Percentiles rank a stretch among this genome's conserved stretches.
Conservation (phyloP, 1,140 invertebrate species). For the Diorhabda carinulata region DNA sequence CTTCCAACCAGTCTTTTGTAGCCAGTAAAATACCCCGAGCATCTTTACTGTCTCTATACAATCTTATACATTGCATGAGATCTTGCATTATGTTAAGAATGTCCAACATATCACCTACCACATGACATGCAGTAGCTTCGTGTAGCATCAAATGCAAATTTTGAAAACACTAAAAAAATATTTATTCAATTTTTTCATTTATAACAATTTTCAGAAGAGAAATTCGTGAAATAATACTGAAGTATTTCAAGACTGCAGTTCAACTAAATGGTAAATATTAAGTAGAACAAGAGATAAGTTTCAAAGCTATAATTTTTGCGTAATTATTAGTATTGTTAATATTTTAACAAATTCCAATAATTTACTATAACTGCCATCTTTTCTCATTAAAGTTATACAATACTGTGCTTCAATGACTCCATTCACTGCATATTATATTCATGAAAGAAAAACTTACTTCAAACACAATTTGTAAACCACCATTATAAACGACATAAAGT, state of each 20-base stretch:
- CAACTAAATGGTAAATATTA: no score
- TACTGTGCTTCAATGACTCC: no score
- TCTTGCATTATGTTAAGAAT: conserved; percentile 74
- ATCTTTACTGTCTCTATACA: conserved; percentile 62
- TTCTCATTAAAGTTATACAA: no score
- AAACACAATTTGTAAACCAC: conserved; percentile 81
- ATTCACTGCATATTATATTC: no score
- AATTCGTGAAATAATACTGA: background rate
- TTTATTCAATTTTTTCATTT: background rate
- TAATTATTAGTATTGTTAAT: no score
- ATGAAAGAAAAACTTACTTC: conserved; percentile 55
- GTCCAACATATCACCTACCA: conserved; percentile 78
- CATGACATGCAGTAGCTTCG: conserved; percentile 84
- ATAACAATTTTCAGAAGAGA: background rate
- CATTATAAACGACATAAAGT: conserved; percentile 81
- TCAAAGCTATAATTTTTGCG: no score
- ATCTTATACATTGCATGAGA: conserved; percentile 65
- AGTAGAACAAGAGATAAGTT: no score
- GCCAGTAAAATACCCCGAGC: conserved; percentile 59
- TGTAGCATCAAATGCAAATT: conserved; percentile 91
- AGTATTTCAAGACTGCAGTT: no score
- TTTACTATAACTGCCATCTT: no score
- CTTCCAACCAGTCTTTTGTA: conserved; percentile 82
- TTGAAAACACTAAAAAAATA: conserved; percentile 67
- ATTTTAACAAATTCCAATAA: no score